These are phyloP conservation scores for Bradypodion ventrale DNA, from an alignment of 2,797 vertebrate species.

Conservation along the genomic window DNA sequence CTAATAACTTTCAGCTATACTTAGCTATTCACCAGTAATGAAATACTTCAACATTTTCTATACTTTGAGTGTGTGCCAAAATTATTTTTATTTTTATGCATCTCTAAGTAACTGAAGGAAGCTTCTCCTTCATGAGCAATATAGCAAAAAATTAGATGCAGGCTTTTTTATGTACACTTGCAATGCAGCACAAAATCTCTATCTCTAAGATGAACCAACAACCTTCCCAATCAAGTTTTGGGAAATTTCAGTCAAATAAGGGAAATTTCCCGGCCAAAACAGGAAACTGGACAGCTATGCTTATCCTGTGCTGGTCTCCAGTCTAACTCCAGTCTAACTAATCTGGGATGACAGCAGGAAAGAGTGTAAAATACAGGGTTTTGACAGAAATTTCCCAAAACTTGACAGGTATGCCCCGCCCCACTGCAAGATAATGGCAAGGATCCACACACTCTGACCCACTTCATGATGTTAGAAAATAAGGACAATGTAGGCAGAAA, in stretches of 20 bases:
- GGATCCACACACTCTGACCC: neutral
- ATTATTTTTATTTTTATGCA: neutral
- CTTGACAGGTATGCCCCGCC: too few relatives aligned
- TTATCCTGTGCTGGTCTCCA: too few relatives aligned
- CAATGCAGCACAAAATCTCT: neutral
- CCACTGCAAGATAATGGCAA: neutral
- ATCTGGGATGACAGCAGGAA: too few relatives aligned
- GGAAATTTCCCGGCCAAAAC: too few relatives aligned
- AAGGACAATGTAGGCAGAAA: neutral
- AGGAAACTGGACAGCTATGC: too few relatives aligned
- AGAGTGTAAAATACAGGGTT: too few relatives aligned
- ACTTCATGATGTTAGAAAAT: neutral
- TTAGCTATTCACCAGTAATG: neutral
- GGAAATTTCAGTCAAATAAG: too few relatives aligned
- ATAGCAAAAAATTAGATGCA: neutral
- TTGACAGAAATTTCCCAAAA: too few relatives aligned
- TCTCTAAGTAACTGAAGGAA: neutral
- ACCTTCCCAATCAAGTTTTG: too few relatives aligned
- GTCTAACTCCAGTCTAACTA: too few relatives aligned
- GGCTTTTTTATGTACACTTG: neutral
- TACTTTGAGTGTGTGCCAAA: neutral
- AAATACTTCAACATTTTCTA: neutral
- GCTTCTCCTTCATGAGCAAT: neutral
- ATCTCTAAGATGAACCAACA: neutral
- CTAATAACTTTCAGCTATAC: neutral